Base-by-base conservation (phyloP, 37 sponge, comb jelly and placozoan species). In the Amphimedon queenslandica region DNA sequence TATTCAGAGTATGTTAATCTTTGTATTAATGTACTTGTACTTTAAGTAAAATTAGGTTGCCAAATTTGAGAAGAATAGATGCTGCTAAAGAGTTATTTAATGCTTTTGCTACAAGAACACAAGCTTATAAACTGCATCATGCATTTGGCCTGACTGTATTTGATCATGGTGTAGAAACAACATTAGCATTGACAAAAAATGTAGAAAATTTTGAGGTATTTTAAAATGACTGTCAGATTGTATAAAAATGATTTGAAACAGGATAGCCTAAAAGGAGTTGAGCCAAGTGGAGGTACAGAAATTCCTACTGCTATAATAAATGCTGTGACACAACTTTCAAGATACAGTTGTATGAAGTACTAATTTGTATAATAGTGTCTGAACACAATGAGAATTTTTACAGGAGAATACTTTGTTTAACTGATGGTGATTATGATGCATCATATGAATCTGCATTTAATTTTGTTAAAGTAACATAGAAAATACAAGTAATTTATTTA, bases 81-180 rank as follows among this genome's bases (percentile, higher is more conserved):
- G 53, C 53, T 31, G 66, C 66, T 31, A 65, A 65, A 65, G 66
- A 65, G 23, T 23, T 65, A n/a, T 65, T 65, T 65, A 65, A 35
- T 5, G 66, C 66, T 29, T 65, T 65, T 65, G 66, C 66, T 11
- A 65, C 33, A 35, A 30, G 66, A 30, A 65, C 36, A 5, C 66
- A 29, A 11, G 66, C 66, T 34, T 65, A 65, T 65, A 34, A 32
- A 30, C 29, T 65, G 33, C 66, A 11, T 31, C 66, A 65, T 31
- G 24, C 33, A 32, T 65, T 65, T 30, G 70, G 70, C 23, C 40
- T 69, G 42, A 69, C 70, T n/a, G 23, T 40, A 18, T 69, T 69
- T 10, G 2, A 40, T 36, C 16, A 37, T 25, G 4, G 18, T n/a
- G 27, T 69, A 5, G 2, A 39, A 25, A 25, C 38, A 37, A 69